Percentiles rank a stretch among this genome's conserved stretches.
Conservation (phyloP, 1,140 invertebrate species). For the Bombus consobrinus region DNA sequence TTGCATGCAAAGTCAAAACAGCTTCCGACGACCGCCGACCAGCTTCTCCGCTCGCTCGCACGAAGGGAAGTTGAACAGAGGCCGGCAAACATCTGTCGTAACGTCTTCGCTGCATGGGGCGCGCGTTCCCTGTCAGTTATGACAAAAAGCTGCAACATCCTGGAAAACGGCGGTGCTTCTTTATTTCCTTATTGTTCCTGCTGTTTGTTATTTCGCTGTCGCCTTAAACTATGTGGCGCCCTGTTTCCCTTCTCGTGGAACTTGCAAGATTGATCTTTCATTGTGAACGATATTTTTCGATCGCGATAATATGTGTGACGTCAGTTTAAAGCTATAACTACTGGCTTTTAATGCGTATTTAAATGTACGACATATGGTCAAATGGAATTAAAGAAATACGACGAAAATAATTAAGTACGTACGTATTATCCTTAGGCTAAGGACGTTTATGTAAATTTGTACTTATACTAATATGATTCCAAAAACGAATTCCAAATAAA, state of each 20-base stretch:
- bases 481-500: too few species aligned
- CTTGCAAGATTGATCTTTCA: not conserved
- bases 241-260: not conserved
- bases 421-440: too few species aligned
- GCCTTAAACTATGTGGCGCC: not conserved
- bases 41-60: not conserved
- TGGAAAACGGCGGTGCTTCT: conserved; percentile 48
- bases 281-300: not conserved
- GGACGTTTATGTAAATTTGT: too few species aligned
- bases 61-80: conserved; percentile 31
- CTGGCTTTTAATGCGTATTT: too few species aligned
- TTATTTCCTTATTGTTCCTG: conserved; percentile 37
- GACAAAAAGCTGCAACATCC: conserved; percentile 48
- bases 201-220: not conserved
- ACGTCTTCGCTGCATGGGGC: conserved; percentile 48
- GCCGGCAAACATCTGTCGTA: conserved; percentile 44
- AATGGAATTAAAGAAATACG: too few species aligned
- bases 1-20: conserved; percentile 43
- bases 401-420: too few species aligned
- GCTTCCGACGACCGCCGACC: conserved; percentile 27
- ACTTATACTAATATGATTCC: too few species aligned
- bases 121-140: conserved; percentile 36
- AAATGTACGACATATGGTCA: too few species aligned
- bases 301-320: too few species aligned
- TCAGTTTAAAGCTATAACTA: too few species aligned